Conservation (phyloP, 2,113 vertebrate genomes). For the Mastomys natalensis region DNA sequence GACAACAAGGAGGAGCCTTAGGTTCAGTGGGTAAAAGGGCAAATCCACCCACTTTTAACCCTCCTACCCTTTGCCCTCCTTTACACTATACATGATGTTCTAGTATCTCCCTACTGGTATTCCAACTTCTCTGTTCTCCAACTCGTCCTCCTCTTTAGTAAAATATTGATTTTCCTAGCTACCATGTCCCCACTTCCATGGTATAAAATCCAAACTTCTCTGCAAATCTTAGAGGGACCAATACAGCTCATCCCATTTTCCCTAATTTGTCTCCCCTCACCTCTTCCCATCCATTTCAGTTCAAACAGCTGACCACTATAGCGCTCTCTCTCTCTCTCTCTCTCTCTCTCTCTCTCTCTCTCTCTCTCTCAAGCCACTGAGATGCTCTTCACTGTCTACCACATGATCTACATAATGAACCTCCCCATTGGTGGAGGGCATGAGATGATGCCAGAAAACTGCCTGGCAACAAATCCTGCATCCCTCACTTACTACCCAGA, state of each 20-base stretch:
- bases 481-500: neutral
- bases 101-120: neutral
- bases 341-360: too few species aligned
- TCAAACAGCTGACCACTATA: neutral
- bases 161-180: neutral
- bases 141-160: neutral
- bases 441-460: neutral
- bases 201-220: neutral
- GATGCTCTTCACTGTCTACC: neutral
- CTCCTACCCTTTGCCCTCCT: neutral
- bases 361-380: too few species aligned
- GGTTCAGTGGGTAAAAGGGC: neutral
- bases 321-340: too few species aligned
- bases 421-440: neutral
- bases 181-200: neutral
- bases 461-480: neutral
- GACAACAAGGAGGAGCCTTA: neutral
- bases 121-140: neutral
- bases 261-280: neutral
- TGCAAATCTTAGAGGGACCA: neutral
- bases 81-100: neutral
- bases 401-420: fast-evolving
- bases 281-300: neutral
- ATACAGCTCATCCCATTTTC: neutral
- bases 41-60: neutral